phyloP scores from a whole-genome alignment of 2,888 invertebrate species.

The Macroteleia sp. region DNA sequence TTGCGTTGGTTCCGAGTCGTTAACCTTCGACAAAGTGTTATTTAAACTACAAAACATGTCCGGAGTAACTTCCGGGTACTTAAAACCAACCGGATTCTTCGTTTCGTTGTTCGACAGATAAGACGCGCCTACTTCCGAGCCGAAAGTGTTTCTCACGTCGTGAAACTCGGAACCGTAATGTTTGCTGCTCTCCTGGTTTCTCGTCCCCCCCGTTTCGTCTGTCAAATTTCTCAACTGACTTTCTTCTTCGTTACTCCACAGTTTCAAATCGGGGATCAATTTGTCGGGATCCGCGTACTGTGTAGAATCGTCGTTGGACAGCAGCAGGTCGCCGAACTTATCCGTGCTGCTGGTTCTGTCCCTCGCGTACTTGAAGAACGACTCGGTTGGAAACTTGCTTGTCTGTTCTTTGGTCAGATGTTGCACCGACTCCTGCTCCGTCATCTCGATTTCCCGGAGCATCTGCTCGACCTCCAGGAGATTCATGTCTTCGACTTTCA shows the following conservation, averaged over 20 bases:
- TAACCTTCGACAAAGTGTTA: conserved; percentile 18
- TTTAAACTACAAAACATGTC: conserved; percentile 34
- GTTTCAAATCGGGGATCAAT: conserved; percentile 73
- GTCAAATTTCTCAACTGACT: background rate
- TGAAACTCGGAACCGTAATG: background rate
- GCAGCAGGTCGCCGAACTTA: too few relatives aligned
- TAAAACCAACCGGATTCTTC: conserved; percentile 7
- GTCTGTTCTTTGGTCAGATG: too few relatives aligned
- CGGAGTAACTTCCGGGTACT: conserved; percentile 25
- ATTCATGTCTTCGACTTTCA: conserved; percentile 76
- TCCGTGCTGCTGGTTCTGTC: too few relatives aligned
- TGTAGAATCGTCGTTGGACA: conserved; percentile 66
- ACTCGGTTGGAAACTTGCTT: too few relatives aligned
- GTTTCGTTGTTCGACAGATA: conserved; percentile 3
- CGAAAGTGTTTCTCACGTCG: background rate
- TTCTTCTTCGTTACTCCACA: conserved; percentile 63
- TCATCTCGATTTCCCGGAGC: conserved; percentile 84
- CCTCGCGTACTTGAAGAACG: too few relatives aligned
- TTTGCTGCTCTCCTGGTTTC: too few relatives aligned
- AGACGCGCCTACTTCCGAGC: conserved; percentile 20
- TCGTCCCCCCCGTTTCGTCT: too few relatives aligned
- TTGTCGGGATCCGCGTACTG: conserved; percentile 71
- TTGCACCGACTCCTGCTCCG: too few relatives aligned
- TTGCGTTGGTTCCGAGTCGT: conserved; percentile 14
- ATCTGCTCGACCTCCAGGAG: conserved; percentile 83